Evolutionary conservation across 1,140 invertebrate species (phyloP), one percentile per base, ranked within the genome.

Genomic region (Thaumetopoea pityocampa): DNA sequence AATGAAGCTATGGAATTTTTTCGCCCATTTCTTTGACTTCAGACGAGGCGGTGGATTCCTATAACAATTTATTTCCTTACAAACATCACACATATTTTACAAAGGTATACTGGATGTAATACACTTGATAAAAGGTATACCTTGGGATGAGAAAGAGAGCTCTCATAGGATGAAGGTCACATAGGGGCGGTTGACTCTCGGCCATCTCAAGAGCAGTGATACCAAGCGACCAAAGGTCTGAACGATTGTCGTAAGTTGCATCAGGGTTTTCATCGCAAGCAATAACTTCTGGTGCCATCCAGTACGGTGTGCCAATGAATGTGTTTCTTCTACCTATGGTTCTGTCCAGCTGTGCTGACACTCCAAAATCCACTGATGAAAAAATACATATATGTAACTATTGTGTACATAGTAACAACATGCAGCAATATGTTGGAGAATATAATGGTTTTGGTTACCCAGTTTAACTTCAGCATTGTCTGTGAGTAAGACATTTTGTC

Each of bases 151-250:
- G 90, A 86, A 99, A 99, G 27, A 99, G 89, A 48, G 98, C 91
- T 76, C 98, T 90, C 98, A 99, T 99, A 19, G 98, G 98, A 90
- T 99, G 98, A 78, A 99, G 91, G 89, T 99, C 98, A 89, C 94
- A 97, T 52, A 98, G 90, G 62, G 97, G 98, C 38, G 98, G 98
- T 86, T 99, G 98, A 73, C 97, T 98, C 88, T 99, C 98, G 24
- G 98, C 98, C 98, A 99, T 99, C 90, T 99, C 98, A 51, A 99
- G 89, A 16, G 98, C 96, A 18, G 98, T 99, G 64, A 99, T 99
- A 65, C 97, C 98, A 47, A 99, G 88, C 27, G 96, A 98, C 98
- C 98, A 99, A 28, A 99, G 87, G 87, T 99, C 98, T 79, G 95
- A 98, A 78, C 98, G 91, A 87, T 99, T 99, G 84, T 99, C 98